Conservation (phyloP, 1,140 invertebrate species). For the Agrilus planipennis region DNA sequence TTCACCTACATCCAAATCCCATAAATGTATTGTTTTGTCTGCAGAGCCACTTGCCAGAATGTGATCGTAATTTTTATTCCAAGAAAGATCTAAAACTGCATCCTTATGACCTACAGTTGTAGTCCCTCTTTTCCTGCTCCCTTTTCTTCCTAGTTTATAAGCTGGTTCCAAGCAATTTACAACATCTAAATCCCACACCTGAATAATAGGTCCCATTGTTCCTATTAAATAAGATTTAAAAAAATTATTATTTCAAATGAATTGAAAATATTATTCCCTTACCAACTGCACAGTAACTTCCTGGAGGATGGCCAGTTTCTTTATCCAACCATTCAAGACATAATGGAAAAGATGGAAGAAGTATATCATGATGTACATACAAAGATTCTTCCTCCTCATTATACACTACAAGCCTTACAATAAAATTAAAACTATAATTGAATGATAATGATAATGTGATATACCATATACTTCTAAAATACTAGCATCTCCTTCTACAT, state of each 20-base stretch:
- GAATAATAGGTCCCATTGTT: constrained; percentile 81
- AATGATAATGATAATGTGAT: constrained; percentile 8
- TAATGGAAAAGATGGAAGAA: constrained; percentile 77
- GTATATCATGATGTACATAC: constrained; percentile 88
- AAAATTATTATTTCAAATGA: no score
- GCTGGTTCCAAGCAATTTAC: constrained; percentile 80
- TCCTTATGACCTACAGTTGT: constrained; percentile 68
- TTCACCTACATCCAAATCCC: constrained; percentile 76
- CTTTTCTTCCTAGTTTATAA: constrained; percentile 64
- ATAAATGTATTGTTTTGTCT: constrained; percentile 77
- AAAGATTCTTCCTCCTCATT: constrained; percentile 79
- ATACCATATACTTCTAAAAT: constrained; percentile 80
- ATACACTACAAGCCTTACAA: constrained; percentile 51
- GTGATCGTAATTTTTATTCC: constrained; percentile 73
- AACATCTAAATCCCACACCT: constrained; percentile 92
- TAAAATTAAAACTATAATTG: neutral
- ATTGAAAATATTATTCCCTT: no score
- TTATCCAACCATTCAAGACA: constrained; percentile 88
- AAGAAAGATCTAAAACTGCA: constrained; percentile 82
- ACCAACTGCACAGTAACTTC: constrained; percentile 83
- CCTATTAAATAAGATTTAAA: no score
- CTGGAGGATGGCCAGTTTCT: constrained; percentile 54
- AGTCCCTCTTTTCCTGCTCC: constrained; percentile 62
- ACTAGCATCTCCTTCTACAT: constrained; percentile 71
- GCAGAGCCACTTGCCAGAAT: constrained; percentile 86